phyloP scores from a whole-genome alignment of 2,113 vertebrate species.

The Phoxinus phoxinus region DNA sequence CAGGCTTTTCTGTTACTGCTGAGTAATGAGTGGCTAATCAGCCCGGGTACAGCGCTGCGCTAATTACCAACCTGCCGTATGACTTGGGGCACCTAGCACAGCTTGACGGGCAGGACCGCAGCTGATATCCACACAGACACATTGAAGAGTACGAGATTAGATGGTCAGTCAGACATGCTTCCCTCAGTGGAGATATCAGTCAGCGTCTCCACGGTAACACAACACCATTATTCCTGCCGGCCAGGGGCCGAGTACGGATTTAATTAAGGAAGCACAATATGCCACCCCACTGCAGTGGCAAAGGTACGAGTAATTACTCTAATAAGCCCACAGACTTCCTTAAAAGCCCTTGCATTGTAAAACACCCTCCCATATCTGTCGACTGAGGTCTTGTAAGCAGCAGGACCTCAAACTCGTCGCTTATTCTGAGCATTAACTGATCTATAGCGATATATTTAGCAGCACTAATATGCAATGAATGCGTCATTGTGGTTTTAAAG shows the following conservation, averaged over 20 bases:
- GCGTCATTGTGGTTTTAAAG: not conserved
- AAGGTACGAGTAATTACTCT: conserved; percentile 61
- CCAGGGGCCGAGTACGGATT: conserved; percentile 42
- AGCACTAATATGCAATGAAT: not conserved
- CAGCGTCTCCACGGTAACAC: conserved; percentile 43
- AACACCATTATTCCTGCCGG: conserved; percentile 47
- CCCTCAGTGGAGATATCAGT: conserved; percentile 41
- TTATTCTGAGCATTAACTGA: not conserved
- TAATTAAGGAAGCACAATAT: conserved; percentile 58
- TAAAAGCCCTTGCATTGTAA: conserved; percentile 46
- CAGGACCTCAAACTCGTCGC: not conserved
- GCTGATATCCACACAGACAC: not conserved
- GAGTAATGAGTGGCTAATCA: conserved; percentile 31
- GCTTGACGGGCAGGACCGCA: not conserved
- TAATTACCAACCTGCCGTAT: conserved; percentile 40
- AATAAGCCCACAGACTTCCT: conserved; percentile 53
- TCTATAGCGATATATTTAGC: conserved; percentile 1
- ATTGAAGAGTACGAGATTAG: not conserved
- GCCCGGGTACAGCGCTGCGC: not conserved
- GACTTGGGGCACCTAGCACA: conserved; percentile 2
- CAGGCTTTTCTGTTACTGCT: conserved; percentile 5
- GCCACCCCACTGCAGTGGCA: conserved; percentile 32
- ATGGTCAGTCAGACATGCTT: not conserved
- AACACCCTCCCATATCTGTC: conserved; percentile 22
- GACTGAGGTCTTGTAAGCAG: conserved; percentile 26